phyloP scores from a whole-genome alignment of 2,888 invertebrate species.

The Cosmorhoe ocellata region DNA sequence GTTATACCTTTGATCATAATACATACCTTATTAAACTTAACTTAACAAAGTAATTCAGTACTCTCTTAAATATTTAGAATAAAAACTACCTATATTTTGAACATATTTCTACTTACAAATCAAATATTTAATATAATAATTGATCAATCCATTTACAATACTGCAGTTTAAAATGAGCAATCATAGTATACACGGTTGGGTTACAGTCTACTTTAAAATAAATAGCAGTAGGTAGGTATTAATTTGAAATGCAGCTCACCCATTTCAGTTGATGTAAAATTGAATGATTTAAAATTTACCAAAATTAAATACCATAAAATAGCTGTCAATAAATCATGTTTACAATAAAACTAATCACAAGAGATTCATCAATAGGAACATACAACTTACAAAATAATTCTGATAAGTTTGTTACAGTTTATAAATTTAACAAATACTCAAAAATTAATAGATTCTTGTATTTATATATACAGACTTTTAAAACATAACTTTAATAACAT shows the following conservation, averaged over 20 bases:
- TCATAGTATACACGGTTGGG: constrained; percentile 36
- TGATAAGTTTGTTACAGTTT: constrained; percentile 22
- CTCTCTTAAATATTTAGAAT: constrained; percentile 61
- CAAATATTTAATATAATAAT: too few species aligned
- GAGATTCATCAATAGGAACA: constrained; percentile 60
- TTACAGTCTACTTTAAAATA: constrained; percentile 18
- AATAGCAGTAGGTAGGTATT: constrained; percentile 25
- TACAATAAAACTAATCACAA: constrained; percentile 44
- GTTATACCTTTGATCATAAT: constrained; percentile 64
- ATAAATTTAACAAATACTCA: constrained; percentile 40
- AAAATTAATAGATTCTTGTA: constrained; percentile 40
- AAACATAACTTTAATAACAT: constrained; percentile 51
- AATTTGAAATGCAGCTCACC: constrained; percentile 26
- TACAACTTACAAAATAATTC: constrained; percentile 41
- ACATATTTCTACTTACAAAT: constrained; percentile 54
- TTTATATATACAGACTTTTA: constrained; percentile 42
- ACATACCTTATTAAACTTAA: constrained; percentile 56
- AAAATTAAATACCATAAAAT: constrained; percentile 18
- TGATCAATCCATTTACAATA: constrained; percentile 67
- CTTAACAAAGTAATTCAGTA: constrained; percentile 69
- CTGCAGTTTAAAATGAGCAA: constrained; percentile 67
- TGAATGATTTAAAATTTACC: constrained; percentile 14
- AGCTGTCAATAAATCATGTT: constrained; percentile 18
- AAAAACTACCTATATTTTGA: constrained; percentile 43
- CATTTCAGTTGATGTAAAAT: constrained; percentile 11